A percentile compares a stretch with the other conserved stretches of the same genome.
Evolutionary conservation across 2,113 vertebrate genomes (phyloP).

Genomic region (Ornithorhynchus anatinus): DNA sequence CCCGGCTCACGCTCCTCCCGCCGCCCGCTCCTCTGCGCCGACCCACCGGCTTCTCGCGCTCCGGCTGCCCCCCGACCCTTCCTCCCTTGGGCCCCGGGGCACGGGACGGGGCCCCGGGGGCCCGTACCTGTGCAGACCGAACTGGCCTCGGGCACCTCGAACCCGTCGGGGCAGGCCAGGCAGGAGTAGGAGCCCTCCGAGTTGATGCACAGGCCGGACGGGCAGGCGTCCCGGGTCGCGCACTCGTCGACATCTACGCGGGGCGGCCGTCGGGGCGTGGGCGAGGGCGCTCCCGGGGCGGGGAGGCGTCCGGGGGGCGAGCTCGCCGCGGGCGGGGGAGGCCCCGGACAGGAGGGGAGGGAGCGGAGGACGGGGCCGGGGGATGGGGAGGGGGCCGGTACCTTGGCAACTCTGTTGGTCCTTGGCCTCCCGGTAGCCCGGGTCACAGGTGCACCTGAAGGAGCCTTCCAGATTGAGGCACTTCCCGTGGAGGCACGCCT

Average conservation of each 20-base stretch:
- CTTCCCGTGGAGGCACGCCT: constrained; percentile 75
- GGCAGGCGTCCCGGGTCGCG: constrained; percentile 67
- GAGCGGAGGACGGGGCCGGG: neutral
- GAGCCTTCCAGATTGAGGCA: constrained; percentile 87
- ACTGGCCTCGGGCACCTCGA: constrained; percentile 75
- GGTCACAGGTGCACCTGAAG: constrained; percentile 81
- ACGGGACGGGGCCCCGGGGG: too few relatives aligned
- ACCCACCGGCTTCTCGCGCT: too few relatives aligned
- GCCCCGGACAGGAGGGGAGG: neutral
- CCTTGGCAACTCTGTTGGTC: constrained; percentile 83
- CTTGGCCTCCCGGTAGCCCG: constrained; percentile 74
- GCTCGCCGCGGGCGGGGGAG: too few relatives aligned
- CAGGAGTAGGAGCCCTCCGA: constrained; percentile 76
- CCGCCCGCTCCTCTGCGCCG: too few relatives aligned
- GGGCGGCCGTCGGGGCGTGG: constrained; percentile 50
- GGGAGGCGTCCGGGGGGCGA: neutral
- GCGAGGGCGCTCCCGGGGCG: neutral
- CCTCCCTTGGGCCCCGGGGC: too few relatives aligned
- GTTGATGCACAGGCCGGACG: constrained; percentile 74
- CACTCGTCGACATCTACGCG: constrained; percentile 82
- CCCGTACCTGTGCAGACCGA: constrained; percentile 85
- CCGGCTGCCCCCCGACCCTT: too few relatives aligned
- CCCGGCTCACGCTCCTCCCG: too few relatives aligned
- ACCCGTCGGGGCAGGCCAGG: constrained; percentile 73
- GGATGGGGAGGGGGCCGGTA: constrained; percentile 30